Evolutionary conservation across 1,140 invertebrate species (phyloP).

Genomic region (Halotydeus destructor): DNA sequence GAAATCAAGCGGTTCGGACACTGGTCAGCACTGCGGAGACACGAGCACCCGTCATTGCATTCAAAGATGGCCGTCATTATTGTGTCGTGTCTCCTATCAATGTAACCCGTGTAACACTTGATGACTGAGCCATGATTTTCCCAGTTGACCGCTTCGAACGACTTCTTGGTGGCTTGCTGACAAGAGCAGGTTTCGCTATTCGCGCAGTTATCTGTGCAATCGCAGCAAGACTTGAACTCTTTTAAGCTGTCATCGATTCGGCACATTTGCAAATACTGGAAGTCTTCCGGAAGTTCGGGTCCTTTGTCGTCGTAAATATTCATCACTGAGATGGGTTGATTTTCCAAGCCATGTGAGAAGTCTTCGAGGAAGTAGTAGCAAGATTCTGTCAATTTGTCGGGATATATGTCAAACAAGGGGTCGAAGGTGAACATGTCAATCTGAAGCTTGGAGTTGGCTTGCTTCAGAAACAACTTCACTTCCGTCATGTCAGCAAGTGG

Average conservation of each 20-base stretch:
- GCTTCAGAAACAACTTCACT: neutral
- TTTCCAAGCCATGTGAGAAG: conserved; percentile 5
- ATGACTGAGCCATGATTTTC: conserved; percentile 8
- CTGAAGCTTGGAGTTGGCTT: neutral
- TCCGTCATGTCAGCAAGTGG: conserved; percentile 1
- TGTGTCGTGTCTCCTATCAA: conserved; percentile 35
- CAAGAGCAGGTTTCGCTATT: conserved; percentile 24
- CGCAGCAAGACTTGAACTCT: conserved; percentile 38
- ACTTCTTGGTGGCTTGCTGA: conserved; percentile 26
- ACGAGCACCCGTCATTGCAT: conserved; percentile 68
- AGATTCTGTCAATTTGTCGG: neutral
- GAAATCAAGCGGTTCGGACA: conserved; percentile 76
- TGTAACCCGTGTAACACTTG: conserved; percentile 29
- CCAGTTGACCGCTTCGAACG: conserved; percentile 44
- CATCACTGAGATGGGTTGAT: conserved; percentile 1
- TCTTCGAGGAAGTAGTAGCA: conserved; percentile 3
- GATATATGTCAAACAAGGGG: neutral
- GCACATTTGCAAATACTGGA: conserved; percentile 1
- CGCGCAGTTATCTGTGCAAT: conserved; percentile 36
- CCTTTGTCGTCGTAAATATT: conserved; percentile 2
- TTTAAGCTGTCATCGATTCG: neutral
- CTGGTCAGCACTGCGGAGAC: conserved; percentile 28
- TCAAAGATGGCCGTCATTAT: conserved; percentile 40
- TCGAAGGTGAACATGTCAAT: conserved; percentile 7
- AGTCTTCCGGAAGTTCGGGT: neutral